Evolutionary conservation across 1,140 invertebrate genomes (phyloP).

Genomic region (Drosophila parvula): DNA sequence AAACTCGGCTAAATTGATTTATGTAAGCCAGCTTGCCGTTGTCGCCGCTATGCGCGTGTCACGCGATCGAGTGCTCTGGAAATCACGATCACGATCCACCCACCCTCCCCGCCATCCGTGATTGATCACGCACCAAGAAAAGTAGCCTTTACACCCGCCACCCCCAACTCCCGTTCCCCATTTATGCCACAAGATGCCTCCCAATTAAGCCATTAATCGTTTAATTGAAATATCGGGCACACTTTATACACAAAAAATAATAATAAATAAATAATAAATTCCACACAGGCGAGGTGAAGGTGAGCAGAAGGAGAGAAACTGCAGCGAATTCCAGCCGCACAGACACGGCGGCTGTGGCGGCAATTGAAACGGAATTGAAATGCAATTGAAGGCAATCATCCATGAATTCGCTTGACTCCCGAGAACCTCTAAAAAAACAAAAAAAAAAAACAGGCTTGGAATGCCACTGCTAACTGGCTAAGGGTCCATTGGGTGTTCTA

Average conservation of each 20-base stretch:
- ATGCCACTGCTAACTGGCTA: neutral
- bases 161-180: too few species aligned
- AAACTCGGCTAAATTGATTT: conserved; percentile 76
- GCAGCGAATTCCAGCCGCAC: conserved; percentile 25
- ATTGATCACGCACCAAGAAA: conserved; percentile 37
- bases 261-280: too few species aligned
- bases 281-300: conserved; percentile 54
- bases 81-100: conserved; percentile 33
- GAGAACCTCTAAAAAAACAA: conserved; percentile 12
- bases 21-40: conserved; percentile 57
- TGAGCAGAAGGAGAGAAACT: conserved; percentile 48
- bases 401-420: conserved; percentile 42
- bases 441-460: neutral
- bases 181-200: conserved; percentile 10
- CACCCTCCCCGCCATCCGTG: neutral
- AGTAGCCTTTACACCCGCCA: neutral
- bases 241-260: conserved; percentile 10
- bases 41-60: conserved; percentile 31
- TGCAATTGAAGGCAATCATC: conserved; percentile 57
- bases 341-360: conserved; percentile 8
- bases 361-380: conserved; percentile 56
- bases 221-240: conserved; percentile 36
- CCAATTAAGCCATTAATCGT: conserved; percentile 47
- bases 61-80: conserved; percentile 28
- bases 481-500: neutral